Evolutionary conservation across 2,113 vertebrate genomes (phyloP).

Genomic region (Spermophilus dauricus): DNA sequence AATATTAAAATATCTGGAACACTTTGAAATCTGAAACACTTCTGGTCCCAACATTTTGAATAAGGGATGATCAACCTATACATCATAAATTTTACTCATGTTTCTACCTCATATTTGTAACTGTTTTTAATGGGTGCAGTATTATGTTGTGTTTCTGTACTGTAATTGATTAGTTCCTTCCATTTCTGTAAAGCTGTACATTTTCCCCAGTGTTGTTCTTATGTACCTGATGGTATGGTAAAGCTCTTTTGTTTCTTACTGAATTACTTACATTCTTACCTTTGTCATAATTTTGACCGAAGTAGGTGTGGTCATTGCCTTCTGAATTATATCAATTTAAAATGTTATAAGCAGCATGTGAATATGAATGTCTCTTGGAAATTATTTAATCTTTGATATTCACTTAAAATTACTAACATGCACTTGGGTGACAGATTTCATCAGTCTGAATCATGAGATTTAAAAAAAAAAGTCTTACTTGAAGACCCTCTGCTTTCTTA

Average conservation of each 20-base stretch:
- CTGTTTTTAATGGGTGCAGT: neutral
- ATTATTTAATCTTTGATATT: slow-evolving; percentile 1
- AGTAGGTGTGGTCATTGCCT: neutral
- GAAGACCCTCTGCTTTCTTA: neutral
- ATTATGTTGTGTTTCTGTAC: neutral
- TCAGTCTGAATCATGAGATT: slow-evolving; percentile 32
- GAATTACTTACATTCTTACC: neutral
- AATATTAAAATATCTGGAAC: neutral
- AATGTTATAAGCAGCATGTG: neutral
- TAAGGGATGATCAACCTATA: neutral
- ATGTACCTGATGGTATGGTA: neutral
- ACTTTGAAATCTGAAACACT: neutral
- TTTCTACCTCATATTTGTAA: neutral
- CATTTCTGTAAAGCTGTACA: neutral
- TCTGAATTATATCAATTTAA: slow-evolving; percentile 2
- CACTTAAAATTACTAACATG: neutral
- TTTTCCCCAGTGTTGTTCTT: neutral
- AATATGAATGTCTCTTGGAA: neutral
- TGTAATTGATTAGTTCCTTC: neutral
- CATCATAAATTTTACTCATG: neutral
- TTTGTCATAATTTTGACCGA: neutral
- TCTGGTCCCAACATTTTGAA: neutral
- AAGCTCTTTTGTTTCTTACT: neutral
- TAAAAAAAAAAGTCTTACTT: neutral
- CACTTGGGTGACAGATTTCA: neutral